Conservation (phyloP, 2,113 vertebrate species). For the Papio anubis region DNA sequence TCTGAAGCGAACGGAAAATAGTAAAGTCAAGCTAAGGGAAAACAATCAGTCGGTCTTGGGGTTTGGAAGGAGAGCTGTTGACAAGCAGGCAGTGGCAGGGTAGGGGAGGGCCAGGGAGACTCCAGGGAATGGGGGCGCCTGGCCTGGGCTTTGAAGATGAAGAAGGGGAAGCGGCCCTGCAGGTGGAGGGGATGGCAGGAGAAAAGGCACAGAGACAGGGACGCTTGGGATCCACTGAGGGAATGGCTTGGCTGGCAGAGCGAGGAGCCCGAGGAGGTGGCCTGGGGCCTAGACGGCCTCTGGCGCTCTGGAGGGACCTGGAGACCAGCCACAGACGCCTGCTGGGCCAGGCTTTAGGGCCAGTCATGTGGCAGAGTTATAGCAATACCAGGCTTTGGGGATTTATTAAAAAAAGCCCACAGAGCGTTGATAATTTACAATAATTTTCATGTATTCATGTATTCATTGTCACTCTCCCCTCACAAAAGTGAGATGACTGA, state of each 20-base stretch:
- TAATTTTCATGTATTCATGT: neutral
- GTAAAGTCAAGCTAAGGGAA: neutral
- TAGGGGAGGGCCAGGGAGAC: neutral
- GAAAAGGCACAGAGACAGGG: neutral
- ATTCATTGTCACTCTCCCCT: neutral
- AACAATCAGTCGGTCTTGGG: neutral
- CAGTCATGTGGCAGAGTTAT: rapidly evolving
- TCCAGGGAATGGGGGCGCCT: rapidly evolving
- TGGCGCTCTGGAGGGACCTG: neutral
- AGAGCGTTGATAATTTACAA: neutral
- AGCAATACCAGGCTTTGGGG: neutral
- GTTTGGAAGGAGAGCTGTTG: neutral
- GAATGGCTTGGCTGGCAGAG: neutral
- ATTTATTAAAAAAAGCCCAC: neutral
- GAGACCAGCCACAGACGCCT: neutral
- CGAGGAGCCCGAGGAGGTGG: neutral
- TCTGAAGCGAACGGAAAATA: neutral
- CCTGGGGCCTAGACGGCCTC: neutral
- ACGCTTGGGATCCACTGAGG: neutral
- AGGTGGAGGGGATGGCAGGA: neutral
- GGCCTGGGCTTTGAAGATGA: neutral
- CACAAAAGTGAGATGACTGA: neutral
- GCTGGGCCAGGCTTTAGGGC: neutral
- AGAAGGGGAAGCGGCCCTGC: neutral
- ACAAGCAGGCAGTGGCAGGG: neutral